Evolutionary conservation across 2,113 vertebrate genomes (phyloP), one percentile per base, ranked within the genome.

Genomic region (Chelonoidis abingdonii): DNA sequence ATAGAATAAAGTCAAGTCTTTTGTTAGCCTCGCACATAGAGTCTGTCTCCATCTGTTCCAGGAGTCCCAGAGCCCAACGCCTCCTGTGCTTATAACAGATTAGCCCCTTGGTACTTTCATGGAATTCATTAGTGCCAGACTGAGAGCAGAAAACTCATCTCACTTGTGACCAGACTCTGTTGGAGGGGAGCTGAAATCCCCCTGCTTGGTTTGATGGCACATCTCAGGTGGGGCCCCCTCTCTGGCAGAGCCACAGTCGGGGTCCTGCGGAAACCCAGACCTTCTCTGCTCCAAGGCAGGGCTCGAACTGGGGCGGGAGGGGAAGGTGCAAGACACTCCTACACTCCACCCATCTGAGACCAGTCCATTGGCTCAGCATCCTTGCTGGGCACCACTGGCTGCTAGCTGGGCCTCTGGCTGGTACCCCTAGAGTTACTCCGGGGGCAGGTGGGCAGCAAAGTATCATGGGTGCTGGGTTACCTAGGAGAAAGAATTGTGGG

Each of bases 221-320:
- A 62, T 29, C 29, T 35, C 59, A 35, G 59, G 13, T 13, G 6
- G 5, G 12, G 12, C 10, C 10, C 27, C 27, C 27, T 57, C 24
- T 57, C 56, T 57, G 56, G 24, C 4, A 10, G 25, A 57, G 56
- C 24, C 57, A 29, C 27, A 62, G 57, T 6, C 3, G 5, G 57
- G 57, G 29, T 31, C 29, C 11, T 62, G 25, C 29, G 14, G 59
- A 62, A 62, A 62, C 59, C 59, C 12, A 31, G 59, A 31, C 13
- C 4, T 11, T 72, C 1, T 0, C 53, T 54, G 53, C 41, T 31
- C n/a, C 9, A 16, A 62, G 59, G 59, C 12, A 16, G 29, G 29
- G 3, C 0, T 0, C 54, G 8, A 0, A 41, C 52, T 62, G 3
- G 0, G 50, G 31, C 2, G 8, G 69, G 69, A 75, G n/a, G 14